phyloP scores from a whole-genome alignment of 2,888 invertebrate species.

The Drosophila differens region DNA sequence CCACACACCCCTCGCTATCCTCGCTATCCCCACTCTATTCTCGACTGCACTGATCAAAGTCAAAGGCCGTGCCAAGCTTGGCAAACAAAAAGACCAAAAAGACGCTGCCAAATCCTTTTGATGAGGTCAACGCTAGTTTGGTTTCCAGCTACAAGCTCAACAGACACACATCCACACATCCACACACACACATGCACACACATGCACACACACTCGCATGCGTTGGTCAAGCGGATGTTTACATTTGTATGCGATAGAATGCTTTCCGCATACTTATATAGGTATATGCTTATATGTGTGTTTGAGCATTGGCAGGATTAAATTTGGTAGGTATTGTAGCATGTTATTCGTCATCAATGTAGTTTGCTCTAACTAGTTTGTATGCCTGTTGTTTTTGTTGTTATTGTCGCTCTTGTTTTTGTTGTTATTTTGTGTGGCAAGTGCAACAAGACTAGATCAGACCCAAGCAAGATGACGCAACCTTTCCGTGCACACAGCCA shows the following conservation, averaged over 20 bases:
- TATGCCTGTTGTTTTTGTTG: slow-evolving; percentile 31
- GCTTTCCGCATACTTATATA: slow-evolving; percentile 1
- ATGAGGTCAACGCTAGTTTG: slow-evolving; percentile 78
- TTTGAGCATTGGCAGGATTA: slow-evolving; percentile 73
- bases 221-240: slow-evolving; percentile 59
- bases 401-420: slow-evolving; percentile 25
- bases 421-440: slow-evolving; percentile 36
- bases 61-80: slow-evolving; percentile 76
- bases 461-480: not conserved
- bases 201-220: slow-evolving; percentile 23
- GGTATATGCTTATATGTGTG: slow-evolving; percentile 4
- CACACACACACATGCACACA: slow-evolving; percentile 8
- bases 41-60: slow-evolving; percentile 61
- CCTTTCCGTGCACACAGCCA: slow-evolving; percentile 19
- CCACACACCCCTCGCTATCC: not conserved
- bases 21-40: not conserved
- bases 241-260: slow-evolving; percentile 35
- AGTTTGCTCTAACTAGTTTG: slow-evolving; percentile 76
- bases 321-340: slow-evolving; percentile 82
- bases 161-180: slow-evolving; percentile 8
- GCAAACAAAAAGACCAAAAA: slow-evolving; percentile 81
- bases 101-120: slow-evolving; percentile 81
- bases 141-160: slow-evolving; percentile 58
- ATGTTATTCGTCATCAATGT: slow-evolving; percentile 82
- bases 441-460: slow-evolving; percentile 31